Base-by-base conservation (phyloP, 2,113 vertebrate species). In the Istiophorus platypterus region DNA sequence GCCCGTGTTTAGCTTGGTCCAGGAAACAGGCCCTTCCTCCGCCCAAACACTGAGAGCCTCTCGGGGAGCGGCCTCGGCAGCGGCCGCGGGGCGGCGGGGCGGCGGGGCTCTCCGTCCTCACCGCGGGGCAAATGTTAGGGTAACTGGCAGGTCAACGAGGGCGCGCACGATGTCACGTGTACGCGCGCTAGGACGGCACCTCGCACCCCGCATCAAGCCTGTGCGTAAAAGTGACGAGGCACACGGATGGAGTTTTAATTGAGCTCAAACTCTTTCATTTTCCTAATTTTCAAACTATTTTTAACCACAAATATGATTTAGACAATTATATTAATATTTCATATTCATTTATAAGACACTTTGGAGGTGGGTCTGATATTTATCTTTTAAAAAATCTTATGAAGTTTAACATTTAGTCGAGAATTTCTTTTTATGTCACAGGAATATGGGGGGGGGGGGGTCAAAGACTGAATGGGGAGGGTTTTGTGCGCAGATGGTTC, bases 21-120 rank as follows among this genome's bases (percentile, higher is more conserved):
- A 97, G 97, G 97, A 98, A 98, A 97, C 97, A 97, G 97, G 95
- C 96, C 96, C 96, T 98, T 98, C 97, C 97, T 97, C 96, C 95
- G 94, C 94, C 95, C 97, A 97, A 98, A 98, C 97, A 98, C 88
- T 85, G 89, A 51, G 95, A 42, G 93, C 94, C 92, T 94, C 94
- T 94, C 94, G 93, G 93, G 75, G 63, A 73, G n/a, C n/a, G n/a
- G n/a, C n/a, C 69, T 54, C 2, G 66, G 82, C 91, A 77, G 90
- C 95, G 91, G 94, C 95, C 76, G 90, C 95, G 91, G 94, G 94
- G 93, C 92, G 94, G 92, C 64, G 82, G 93, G 78, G 83, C 89
- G 92, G 94, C 95, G 93, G 34, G 15, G 49, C 61, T 7, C 70
- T 9, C 41, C 11, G 72, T 76, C 77, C 49, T 68, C 57, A n/a